Conservation (phyloP, 2,113 vertebrate species). For the Ophthalmolycus amberensis region DNA sequence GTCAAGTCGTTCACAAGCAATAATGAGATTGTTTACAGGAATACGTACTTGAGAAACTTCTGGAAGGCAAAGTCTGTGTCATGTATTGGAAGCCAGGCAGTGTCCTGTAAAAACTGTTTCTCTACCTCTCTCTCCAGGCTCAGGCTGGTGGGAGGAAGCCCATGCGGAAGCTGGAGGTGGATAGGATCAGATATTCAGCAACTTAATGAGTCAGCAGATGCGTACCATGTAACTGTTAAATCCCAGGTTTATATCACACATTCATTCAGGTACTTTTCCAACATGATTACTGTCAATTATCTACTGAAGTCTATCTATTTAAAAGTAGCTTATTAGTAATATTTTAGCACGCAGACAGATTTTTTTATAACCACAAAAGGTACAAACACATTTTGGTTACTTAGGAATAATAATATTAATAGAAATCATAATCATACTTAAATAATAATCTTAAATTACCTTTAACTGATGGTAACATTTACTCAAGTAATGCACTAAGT, state of each 20-base stretch:
- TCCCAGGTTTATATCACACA: neutral
- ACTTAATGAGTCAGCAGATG: neutral
- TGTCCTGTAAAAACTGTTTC: constrained; percentile 85
- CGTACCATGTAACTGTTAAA: neutral
- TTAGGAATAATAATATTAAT: too few species aligned
- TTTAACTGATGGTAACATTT: neutral
- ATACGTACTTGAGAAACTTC: constrained; percentile 84
- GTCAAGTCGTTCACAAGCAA: neutral
- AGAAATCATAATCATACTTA: neutral
- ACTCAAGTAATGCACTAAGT: neutral
- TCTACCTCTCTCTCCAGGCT: constrained; percentile 88
- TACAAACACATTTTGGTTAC: neutral
- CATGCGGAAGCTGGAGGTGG: constrained; percentile 86
- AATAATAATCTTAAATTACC: neutral
- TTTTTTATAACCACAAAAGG: neutral
- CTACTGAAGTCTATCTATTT: neutral
- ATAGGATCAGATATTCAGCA: neutral
- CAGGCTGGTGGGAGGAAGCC: constrained; percentile 88
- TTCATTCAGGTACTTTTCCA: neutral
- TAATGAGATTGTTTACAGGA: neutral
- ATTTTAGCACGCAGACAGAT: neutral
- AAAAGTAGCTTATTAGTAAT: too few species aligned
- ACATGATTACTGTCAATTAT: neutral
- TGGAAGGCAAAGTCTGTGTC: constrained; percentile 87
- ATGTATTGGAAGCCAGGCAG: constrained; percentile 89